phyloP scores from a whole-genome alignment of 2,797 vertebrate species.

The Bradypodion ventrale region DNA sequence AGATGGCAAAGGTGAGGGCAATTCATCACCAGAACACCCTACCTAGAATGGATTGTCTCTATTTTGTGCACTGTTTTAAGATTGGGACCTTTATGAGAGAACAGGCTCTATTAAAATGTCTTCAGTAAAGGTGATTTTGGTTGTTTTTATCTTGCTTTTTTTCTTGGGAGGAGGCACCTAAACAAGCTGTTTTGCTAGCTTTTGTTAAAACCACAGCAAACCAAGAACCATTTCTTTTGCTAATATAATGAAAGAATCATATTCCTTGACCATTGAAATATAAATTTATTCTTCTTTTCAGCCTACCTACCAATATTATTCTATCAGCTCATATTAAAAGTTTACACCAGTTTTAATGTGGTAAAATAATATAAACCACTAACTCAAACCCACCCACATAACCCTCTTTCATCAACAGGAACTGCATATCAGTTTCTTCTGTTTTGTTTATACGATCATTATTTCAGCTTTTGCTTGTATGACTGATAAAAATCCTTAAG shows the following conservation, averaged over 20 bases:
- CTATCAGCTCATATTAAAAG: neutral
- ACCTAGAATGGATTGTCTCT: neutral
- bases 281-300: neutral
- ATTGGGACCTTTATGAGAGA: neutral
- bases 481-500: neutral
- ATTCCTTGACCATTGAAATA: neutral
- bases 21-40: constrained; percentile 24
- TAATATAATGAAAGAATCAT: neutral
- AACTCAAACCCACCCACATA: too few relatives aligned
- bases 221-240: neutral
- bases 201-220: neutral
- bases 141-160: neutral
- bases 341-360: too few relatives aligned
- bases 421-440: neutral
- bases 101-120: neutral
- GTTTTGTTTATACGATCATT: too few relatives aligned
- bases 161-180: neutral
- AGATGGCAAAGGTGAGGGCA: constrained; percentile 29
- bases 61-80: neutral
- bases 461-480: neutral
- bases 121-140: too few relatives aligned
- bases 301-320: neutral
- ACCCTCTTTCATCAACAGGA: too few relatives aligned
- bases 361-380: too few relatives aligned
- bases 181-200: too few relatives aligned